A percentile compares a stretch with the other conserved stretches of the same genome.
phyloP scores from a whole-genome alignment of 2,888 invertebrate genomes.

The Cinara cedri region DNA sequence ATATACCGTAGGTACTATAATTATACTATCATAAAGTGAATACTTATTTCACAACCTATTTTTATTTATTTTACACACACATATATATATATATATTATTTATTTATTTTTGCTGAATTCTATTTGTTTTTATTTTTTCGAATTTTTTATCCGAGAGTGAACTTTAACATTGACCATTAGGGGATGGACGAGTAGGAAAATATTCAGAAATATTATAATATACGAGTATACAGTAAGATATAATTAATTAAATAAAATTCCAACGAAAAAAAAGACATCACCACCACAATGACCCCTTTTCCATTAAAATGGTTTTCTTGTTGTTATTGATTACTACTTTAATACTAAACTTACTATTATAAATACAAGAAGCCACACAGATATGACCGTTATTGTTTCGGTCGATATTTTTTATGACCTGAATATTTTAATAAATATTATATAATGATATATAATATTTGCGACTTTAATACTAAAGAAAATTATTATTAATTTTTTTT shows the following conservation, averaged over 20 bases:
- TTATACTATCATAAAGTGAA: too few species aligned
- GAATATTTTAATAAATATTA: neutral
- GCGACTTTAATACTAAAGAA: too few species aligned
- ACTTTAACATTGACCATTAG: neutral
- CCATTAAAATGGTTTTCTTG: conserved; percentile 9
- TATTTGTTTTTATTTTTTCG: neutral
- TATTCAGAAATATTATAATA: neutral
- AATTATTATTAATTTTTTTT: too few species aligned
- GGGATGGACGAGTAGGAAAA: neutral
- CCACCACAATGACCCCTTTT: neutral
- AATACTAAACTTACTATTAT: neutral
- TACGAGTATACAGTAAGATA: neutral
- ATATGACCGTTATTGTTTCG: neutral
- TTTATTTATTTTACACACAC: too few species aligned
- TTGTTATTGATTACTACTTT: conserved; percentile 28
- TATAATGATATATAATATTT: too few species aligned
- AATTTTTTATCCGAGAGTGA: neutral
- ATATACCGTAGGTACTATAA: too few species aligned
- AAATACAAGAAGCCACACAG: neutral
- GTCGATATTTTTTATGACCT: conserved; percentile 34
- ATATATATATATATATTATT: too few species aligned
- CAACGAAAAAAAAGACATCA: conserved; percentile 2
- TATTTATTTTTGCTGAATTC: too few species aligned
- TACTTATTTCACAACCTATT: too few species aligned
- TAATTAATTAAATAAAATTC: neutral